Evolutionary conservation across 2,113 vertebrate genomes (phyloP).

Genomic region (Abramis brama): DNA sequence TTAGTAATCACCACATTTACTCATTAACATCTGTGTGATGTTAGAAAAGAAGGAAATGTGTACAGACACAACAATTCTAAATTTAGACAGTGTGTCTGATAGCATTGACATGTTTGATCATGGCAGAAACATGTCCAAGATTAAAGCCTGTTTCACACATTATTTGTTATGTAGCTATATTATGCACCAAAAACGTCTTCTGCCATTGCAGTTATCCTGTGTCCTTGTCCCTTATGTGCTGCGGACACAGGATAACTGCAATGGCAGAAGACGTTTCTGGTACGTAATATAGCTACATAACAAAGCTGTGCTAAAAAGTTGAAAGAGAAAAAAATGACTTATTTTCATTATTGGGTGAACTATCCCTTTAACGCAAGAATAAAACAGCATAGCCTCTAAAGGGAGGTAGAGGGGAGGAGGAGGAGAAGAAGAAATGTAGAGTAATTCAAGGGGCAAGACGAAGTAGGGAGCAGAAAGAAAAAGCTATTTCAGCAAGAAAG

Average conservation of each 20-base stretch:
- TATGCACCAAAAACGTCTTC: too few relatives aligned
- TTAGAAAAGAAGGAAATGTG: not conserved
- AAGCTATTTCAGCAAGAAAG: constrained; percentile 34
- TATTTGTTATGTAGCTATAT: too few relatives aligned
- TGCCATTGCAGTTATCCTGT: too few relatives aligned
- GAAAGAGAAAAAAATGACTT: too few relatives aligned
- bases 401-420: not conserved
- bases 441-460: not conserved
- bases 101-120: not conserved
- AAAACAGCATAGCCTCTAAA: not conserved
- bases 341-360: too few relatives aligned
- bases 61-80: not conserved
- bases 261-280: not conserved
- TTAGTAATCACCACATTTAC: not conserved
- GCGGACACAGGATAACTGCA: not conserved
- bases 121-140: not conserved
- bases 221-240: too few relatives aligned
- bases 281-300: too few relatives aligned
- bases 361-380: too few relatives aligned
- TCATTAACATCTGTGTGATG: not conserved
- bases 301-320: too few relatives aligned
- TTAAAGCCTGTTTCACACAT: not conserved
- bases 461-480: not conserved
- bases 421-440: not conserved
- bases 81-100: not conserved